Conservation (phyloP, 1,140 invertebrate species). For the Ceratina japonica region DNA sequence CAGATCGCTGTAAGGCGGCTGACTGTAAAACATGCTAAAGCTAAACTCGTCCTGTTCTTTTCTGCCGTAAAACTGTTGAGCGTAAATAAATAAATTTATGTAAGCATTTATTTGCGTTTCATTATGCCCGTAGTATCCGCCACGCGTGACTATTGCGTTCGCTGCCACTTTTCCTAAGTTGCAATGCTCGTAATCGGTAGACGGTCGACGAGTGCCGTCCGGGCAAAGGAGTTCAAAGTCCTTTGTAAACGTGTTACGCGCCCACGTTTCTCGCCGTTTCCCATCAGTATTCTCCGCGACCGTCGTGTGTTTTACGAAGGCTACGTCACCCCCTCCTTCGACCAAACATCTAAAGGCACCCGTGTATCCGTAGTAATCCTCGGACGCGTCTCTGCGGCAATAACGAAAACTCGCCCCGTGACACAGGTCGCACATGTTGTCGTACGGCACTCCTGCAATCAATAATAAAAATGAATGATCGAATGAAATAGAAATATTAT, state of each 20-base stretch:
- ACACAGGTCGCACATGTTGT: slow-evolving; percentile 96
- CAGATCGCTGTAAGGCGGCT: slow-evolving; percentile 89
- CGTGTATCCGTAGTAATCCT: slow-evolving; percentile 91
- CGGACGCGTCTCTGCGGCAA: slow-evolving; percentile 90
- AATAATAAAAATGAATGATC: no score
- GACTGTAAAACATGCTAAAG: slow-evolving; percentile 94
- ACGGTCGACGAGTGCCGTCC: slow-evolving; percentile 90
- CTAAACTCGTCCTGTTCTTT: slow-evolving; percentile 92
- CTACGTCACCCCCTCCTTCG: slow-evolving; percentile 96
- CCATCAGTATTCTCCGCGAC: slow-evolving; percentile 95
- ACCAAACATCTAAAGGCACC: slow-evolving; percentile 96
- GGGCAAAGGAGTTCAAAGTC: slow-evolving; percentile 97
- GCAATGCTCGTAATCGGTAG: slow-evolving; percentile 90
- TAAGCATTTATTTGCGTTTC: slow-evolving; percentile 90
- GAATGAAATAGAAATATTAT: no score
- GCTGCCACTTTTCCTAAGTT: slow-evolving; percentile 95
- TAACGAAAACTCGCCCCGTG: slow-evolving; percentile 91
- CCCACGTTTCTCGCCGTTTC: slow-evolving; percentile 94
- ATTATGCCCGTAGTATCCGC: slow-evolving; percentile 85
- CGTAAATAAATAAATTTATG: slow-evolving; percentile 93
- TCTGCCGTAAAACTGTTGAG: slow-evolving; percentile 93
- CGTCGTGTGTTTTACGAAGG: slow-evolving; percentile 96
- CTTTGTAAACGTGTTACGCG: slow-evolving; percentile 92
- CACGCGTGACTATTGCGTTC: slow-evolving; percentile 93
- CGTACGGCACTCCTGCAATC: slow-evolving; percentile 84